Evolutionary conservation across 2,797 vertebrate genomes (phyloP).

Genomic region (Melanogrammus aeglefinus): DNA sequence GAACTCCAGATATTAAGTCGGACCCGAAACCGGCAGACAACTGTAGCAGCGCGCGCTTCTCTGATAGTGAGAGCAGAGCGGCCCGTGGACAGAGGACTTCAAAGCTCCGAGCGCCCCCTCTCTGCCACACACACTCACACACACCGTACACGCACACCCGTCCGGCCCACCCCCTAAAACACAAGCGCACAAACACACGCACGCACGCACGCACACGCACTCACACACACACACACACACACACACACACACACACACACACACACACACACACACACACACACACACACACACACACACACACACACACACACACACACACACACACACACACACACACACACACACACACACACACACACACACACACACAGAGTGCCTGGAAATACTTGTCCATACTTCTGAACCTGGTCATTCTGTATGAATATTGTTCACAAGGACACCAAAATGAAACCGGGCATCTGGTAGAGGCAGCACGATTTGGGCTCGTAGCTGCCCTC

Average conservation of each 20-base stretch:
- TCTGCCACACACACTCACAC: constrained; percentile 59
- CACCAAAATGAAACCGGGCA: constrained; percentile 64
- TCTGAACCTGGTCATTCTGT: neutral
- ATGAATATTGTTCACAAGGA: neutral
- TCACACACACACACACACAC: neutral
- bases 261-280: neutral
- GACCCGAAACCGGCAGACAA: constrained; percentile 47
- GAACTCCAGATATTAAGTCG: constrained; percentile 36
- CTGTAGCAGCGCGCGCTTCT: constrained; percentile 47
- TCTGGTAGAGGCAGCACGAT: constrained; percentile 97
- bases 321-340: too few relatives aligned
- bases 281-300: neutral
- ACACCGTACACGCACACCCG: constrained; percentile 40
- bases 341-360: neutral
- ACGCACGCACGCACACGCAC: neutral
- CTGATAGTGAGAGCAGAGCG: constrained; percentile 50
- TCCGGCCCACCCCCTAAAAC: constrained; percentile 18
- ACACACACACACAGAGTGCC: neutral
- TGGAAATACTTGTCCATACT: constrained; percentile 2
- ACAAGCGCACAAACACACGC: neutral
- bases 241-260: neutral
- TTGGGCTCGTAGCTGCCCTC: constrained; percentile 95
- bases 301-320: neutral
- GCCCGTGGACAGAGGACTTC: constrained; percentile 55
- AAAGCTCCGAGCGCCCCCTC: constrained; percentile 79